Percentiles rank a stretch among this genome's conserved stretches.
Evolutionary conservation across 2,888 invertebrate genomes (phyloP).

Genomic region (Pterobdella sp.): DNA sequence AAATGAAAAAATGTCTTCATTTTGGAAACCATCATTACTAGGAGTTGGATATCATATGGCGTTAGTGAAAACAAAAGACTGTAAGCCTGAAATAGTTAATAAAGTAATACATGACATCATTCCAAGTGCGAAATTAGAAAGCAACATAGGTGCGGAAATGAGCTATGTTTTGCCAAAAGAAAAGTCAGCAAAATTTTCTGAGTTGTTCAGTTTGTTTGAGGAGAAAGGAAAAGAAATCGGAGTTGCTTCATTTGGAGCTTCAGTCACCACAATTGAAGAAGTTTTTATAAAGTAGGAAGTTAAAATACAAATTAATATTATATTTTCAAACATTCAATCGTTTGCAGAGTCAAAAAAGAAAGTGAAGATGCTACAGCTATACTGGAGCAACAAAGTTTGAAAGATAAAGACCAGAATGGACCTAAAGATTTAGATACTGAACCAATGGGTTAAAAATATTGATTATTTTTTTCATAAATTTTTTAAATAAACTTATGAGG

Average conservation of each 20-base stretch:
- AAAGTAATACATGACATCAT: constrained; percentile 60
- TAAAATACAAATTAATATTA: constrained; percentile 9
- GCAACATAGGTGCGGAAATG: constrained; percentile 46
- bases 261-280: constrained; percentile 79
- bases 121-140: constrained; percentile 59
- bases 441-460: too few species aligned
- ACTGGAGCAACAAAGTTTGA: not conserved
- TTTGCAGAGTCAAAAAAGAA: not conserved
- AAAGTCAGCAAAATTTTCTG: constrained; percentile 41
- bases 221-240: constrained; percentile 53
- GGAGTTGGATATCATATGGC: constrained; percentile 70
- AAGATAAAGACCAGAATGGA: too few species aligned
- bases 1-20: not conserved
- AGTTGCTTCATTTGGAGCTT: constrained; percentile 71
- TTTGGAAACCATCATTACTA: too few species aligned
- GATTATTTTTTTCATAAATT: too few species aligned
- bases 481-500: too few species aligned
- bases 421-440: too few species aligned
- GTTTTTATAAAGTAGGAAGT: constrained; percentile 55
- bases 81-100: constrained; percentile 55
- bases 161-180: constrained; percentile 47
- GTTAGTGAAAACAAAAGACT: constrained; percentile 57
- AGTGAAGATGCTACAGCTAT: not conserved
- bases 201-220: constrained; percentile 45
- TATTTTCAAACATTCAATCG: not conserved